Conservation (phyloP, 2,888 invertebrate species). For the Plagiodera versicolora region DNA sequence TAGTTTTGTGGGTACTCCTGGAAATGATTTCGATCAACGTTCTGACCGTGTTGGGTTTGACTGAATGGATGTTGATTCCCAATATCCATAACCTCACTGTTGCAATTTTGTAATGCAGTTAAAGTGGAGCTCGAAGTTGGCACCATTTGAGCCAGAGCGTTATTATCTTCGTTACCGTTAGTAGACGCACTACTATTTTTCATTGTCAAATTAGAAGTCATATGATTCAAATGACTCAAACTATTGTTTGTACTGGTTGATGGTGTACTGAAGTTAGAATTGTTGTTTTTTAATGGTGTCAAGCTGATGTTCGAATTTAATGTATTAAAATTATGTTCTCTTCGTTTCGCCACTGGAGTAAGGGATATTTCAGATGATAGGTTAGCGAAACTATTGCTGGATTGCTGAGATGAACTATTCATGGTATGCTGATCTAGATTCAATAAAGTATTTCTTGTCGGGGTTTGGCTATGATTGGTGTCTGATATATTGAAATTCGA, state of each 20-base stretch:
- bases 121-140: background rate
- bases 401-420: slow-evolving; percentile 20
- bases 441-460: slow-evolving; percentile 30
- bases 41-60: slow-evolving; percentile 22
- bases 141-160: background rate
- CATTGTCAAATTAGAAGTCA: background rate
- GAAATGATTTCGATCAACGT: slow-evolving; percentile 17
- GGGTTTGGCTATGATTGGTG: slow-evolving; percentile 21
- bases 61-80: slow-evolving; percentile 13
- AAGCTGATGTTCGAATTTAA: slow-evolving; percentile 15
- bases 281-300: slow-evolving; percentile 13
- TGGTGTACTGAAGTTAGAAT: slow-evolving; percentile 6
- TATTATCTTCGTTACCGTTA: background rate
- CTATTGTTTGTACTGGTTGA: slow-evolving; percentile 20
- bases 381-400: slow-evolving; percentile 27
- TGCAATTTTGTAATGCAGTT: slow-evolving; percentile 12
- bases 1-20: slow-evolving; percentile 24
- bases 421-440: slow-evolving; percentile 36
- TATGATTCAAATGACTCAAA: slow-evolving; percentile 18
- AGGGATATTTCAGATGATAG: slow-evolving; percentile 38
- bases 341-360: slow-evolving; percentile 24
- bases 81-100: slow-evolving; percentile 30
- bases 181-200: background rate
- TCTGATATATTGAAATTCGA: slow-evolving; percentile 23
- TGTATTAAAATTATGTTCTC: slow-evolving; percentile 16